phyloP scores from a whole-genome alignment of 2,113 vertebrate genomes.

The Microcebus jonahi region DNA sequence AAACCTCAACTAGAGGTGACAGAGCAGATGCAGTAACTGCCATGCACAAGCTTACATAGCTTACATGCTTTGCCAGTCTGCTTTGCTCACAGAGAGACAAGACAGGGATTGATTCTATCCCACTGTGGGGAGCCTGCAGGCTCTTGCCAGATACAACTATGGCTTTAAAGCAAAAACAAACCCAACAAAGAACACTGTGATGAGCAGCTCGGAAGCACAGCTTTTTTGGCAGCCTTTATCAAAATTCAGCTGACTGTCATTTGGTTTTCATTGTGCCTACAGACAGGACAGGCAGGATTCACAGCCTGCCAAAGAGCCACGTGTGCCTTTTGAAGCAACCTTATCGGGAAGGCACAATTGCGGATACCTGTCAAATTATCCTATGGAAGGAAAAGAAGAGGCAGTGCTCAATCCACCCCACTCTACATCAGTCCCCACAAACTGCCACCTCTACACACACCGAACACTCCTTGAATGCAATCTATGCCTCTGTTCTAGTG shows the following conservation, averaged over 20 bases:
- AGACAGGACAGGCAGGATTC: neutral
- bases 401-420: neutral
- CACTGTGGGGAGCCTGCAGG: neutral
- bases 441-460: neutral
- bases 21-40: neutral
- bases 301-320: neutral
- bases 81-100: neutral
- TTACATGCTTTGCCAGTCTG: neutral
- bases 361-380: constrained; percentile 44
- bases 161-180: constrained; percentile 1
- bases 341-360: constrained; percentile 23
- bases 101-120: neutral
- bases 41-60: neutral
- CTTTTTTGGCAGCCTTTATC: constrained; percentile 43
- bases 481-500: neutral
- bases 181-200: neutral
- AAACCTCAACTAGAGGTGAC: neutral
- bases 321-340: constrained; percentile 70
- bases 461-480: neutral
- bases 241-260: constrained; percentile 71
- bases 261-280: neutral
- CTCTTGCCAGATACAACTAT: neutral
- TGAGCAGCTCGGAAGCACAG: neutral
- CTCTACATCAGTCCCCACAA: neutral
- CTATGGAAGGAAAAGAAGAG: neutral